Base-by-base conservation (phyloP, 2,113 vertebrate genomes). In the Vanacampus margaritifer region DNA sequence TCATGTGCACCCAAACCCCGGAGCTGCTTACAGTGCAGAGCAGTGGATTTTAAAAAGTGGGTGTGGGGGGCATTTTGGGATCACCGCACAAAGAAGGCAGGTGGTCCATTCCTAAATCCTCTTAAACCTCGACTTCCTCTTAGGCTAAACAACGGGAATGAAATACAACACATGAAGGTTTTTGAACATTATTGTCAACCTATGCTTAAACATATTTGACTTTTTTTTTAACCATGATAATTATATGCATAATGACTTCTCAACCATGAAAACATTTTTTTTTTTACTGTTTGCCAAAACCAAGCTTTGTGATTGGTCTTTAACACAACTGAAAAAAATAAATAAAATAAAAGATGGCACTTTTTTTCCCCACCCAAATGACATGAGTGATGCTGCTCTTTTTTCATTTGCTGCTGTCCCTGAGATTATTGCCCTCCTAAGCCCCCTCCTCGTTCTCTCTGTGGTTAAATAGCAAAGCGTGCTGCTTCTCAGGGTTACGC, bases 391-490 rank as follows among this genome's bases (percentile, higher is more conserved):
- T 41, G 80, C 71, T 76, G 73, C 83, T 86, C 64, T 80, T 88
- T 89, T 89, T 87, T 84, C 88, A 90, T 92, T 91, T 90, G 89
- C 87, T 91, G 79, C 74, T 57, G 72, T 69, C 79, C 60, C 67
- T 67, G 68, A 86, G 86, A 86, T 91, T 87, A 91, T 69, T 71
- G 54, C 51, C 28, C 24, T 72, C 45, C 50, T 26, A 50, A 43
- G 19, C 69, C 83, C 79, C 80, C 83, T 65, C 79, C 87, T 77
- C 2, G 74, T 68, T 76, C 72, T 64, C 69, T 4, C 63, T 32
- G 70, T 75, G 65, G 81, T 89, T 90, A 91, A 91, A 92, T 90
- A 90, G 85, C 83, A 72, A 83, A 64, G 75, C 74, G 67, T 59
- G 43, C 69, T 13, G 74, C 82, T 37, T 64, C 45, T 59, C 60